Evolutionary conservation across 2,113 vertebrate species (phyloP).

Genomic region (Euleptes europaea): DNA sequence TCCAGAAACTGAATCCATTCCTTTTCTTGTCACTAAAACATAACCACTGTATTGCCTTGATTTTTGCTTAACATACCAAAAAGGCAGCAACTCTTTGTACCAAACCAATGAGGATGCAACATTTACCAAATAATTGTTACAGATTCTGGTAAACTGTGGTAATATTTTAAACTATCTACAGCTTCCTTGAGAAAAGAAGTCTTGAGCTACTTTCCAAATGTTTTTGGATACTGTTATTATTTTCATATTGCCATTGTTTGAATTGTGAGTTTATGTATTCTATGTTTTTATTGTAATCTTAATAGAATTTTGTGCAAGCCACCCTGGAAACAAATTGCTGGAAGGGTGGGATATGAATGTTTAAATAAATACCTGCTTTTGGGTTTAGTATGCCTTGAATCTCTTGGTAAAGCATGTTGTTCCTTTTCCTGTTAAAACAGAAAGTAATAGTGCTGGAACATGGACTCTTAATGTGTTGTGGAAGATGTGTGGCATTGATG

Average conservation of each 20-base stretch:
- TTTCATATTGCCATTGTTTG: too few species aligned
- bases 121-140: not conserved
- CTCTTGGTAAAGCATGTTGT: not conserved
- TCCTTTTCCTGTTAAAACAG: conserved; percentile 66
- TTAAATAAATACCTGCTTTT: not conserved
- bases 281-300: too few species aligned
- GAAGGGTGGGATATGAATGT: too few species aligned
- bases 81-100: not conserved
- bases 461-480: conserved; percentile 97
- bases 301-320: too few species aligned
- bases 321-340: too few species aligned
- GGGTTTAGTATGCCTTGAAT: not conserved
- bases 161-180: not conserved
- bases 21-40: not conserved
- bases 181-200: not conserved
- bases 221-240: too few species aligned
- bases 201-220: not conserved
- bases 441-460: conserved; percentile 95
- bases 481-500: conserved; percentile 99
- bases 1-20: not conserved
- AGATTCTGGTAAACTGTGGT: not conserved
- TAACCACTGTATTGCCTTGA: not conserved
- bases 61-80: not conserved
- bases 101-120: not conserved
- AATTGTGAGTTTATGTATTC: too few species aligned